phyloP scores from a whole-genome alignment of 2,888 invertebrate genomes.

The Lordiphosa fenestrarum region DNA sequence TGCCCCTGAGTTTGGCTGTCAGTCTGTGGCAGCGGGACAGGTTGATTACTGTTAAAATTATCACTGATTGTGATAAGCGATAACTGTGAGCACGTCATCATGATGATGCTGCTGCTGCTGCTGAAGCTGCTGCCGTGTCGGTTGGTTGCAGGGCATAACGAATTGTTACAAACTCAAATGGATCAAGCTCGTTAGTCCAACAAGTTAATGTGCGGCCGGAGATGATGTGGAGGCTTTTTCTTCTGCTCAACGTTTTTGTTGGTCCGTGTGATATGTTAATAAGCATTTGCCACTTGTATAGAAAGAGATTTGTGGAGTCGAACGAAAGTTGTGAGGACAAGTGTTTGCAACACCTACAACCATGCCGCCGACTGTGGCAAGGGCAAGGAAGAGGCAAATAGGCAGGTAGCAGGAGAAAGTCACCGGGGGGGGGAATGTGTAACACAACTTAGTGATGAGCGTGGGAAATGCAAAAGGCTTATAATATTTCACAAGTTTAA shows the following conservation, averaged over 20 bases:
- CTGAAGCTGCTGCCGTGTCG: conserved; percentile 23
- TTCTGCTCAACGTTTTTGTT: too few relatives aligned
- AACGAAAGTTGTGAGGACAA: conserved; percentile 44
- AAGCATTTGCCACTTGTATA: conserved; percentile 68
- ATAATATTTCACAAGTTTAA: neutral
- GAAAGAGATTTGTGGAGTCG: conserved; percentile 27
- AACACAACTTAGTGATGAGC: conserved; percentile 43
- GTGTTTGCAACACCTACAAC: conserved; percentile 71
- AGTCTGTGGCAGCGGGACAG: conserved; percentile 62
- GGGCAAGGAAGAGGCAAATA: conserved; percentile 2
- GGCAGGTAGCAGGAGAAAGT: conserved; percentile 47
- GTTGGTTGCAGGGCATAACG: conserved; percentile 57
- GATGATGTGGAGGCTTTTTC: conserved; percentile 21
- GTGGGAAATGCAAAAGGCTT: conserved; percentile 53
- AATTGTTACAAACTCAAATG: conserved; percentile 76
- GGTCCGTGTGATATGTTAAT: conserved; percentile 65
- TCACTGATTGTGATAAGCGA: conserved; percentile 76
- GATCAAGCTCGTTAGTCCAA: conserved; percentile 70
- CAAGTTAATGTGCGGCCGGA: conserved; percentile 64
- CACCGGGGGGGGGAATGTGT: conserved; percentile 38
- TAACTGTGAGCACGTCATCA: conserved; percentile 73
- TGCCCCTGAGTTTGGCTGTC: conserved; percentile 27
- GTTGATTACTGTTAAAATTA: conserved; percentile 76
- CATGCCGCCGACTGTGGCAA: neutral
- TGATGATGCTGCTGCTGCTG: conserved; percentile 39